Conservation (phyloP, 37 sponge, comb jelly and placozoan genomes). For the Bolinopsis microptera region DNA sequence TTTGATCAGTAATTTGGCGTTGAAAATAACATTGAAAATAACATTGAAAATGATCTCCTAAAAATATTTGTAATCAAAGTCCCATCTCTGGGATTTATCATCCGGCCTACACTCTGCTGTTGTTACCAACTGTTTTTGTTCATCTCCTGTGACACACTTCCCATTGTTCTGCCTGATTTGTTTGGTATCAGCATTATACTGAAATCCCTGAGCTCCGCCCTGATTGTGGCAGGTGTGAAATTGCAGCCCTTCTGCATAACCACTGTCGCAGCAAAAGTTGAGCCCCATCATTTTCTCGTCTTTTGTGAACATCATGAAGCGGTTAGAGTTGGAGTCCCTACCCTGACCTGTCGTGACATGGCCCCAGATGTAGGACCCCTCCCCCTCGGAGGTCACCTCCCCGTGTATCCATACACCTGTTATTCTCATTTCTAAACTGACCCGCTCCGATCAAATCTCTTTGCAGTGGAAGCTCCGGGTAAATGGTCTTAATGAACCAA, state of each 20-base stretch:
- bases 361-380: background rate
- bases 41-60: too few relatives aligned
- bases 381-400: background rate
- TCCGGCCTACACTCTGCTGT: background rate
- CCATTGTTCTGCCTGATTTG: background rate
- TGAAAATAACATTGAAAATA: too few relatives aligned
- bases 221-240: background rate
- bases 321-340: background rate
- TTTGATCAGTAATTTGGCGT: too few relatives aligned
- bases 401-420: slow-evolving; percentile 35
- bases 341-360: background rate
- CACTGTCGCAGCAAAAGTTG: slow-evolving; percentile 41
- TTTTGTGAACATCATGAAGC: slow-evolving; percentile 64
- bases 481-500: slow-evolving; percentile 41
- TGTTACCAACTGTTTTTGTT: background rate
- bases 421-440: slow-evolving; percentile 36
- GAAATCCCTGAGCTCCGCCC: slow-evolving; percentile 44
- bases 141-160: slow-evolving; percentile 24
- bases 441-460: slow-evolving; percentile 32
- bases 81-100: background rate
- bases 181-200: background rate
- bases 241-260: background rate
- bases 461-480: slow-evolving; percentile 61
- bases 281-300: slow-evolving; percentile 36
- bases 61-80: slow-evolving; percentile 19